Conservation (phyloP, 2,888 invertebrate genomes). For the Caenorhabditis parvicauda region DNA sequence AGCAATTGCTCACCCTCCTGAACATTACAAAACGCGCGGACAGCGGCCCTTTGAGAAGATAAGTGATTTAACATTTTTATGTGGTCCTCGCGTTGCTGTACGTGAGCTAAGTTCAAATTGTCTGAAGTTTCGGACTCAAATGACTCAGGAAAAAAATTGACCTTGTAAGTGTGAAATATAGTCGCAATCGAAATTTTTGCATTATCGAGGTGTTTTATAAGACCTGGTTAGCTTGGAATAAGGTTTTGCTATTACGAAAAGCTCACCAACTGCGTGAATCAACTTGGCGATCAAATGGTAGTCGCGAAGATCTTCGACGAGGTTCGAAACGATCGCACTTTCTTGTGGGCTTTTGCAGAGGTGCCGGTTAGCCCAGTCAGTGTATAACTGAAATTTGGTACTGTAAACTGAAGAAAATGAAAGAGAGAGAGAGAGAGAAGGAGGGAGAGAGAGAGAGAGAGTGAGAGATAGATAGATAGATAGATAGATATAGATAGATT, state of each 20-base stretch:
- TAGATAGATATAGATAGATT: background rate
- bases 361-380: conserved; percentile 56
- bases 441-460: conserved; percentile 4
- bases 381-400: conserved; percentile 51
- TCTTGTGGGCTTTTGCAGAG: conserved; percentile 32
- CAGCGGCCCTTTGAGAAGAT: too few species aligned
- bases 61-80: conserved; percentile 15
- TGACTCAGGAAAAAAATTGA: too few species aligned
- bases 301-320: conserved; percentile 50
- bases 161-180: too few species aligned
- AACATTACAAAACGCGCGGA: too few species aligned
- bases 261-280: conserved; percentile 53
- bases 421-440: background rate
- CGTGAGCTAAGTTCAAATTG: conserved; percentile 2
- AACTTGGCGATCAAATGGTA: conserved; percentile 47
- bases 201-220: too few species aligned
- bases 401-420: background rate
- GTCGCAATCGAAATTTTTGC: too few species aligned
- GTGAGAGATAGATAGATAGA: background rate
- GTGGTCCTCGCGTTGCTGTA: background rate
- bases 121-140: background rate
- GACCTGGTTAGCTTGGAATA: too few species aligned
- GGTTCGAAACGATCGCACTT: too few species aligned
- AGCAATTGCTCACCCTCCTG: background rate
- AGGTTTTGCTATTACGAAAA: background rate